Evolutionary conservation across 2,888 invertebrate species (phyloP).

Genomic region (Meiosimyza platycephala): DNA sequence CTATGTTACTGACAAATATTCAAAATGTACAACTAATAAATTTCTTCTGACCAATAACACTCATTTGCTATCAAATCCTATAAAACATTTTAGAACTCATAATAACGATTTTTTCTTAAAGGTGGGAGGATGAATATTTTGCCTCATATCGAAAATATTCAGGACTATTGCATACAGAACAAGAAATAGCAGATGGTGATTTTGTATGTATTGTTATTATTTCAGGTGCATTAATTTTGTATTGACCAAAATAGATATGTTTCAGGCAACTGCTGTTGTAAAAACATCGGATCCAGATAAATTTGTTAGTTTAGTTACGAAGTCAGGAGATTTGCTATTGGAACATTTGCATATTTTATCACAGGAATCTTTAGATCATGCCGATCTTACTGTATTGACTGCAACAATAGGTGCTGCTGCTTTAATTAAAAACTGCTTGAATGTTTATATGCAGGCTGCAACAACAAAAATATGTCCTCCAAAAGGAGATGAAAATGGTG

Average conservation of each 20-base stretch:
- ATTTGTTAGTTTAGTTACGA: conserved; percentile 77
- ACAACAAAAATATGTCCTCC: conserved; percentile 64
- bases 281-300: conserved; percentile 83
- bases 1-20: too few relatives aligned
- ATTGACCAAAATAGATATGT: conserved; percentile 43
- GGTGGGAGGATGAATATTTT: conserved; percentile 83
- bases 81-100: too few relatives aligned
- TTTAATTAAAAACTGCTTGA: conserved; percentile 80
- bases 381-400: conserved; percentile 82
- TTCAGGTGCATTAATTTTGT: background rate
- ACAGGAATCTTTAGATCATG: conserved; percentile 87
- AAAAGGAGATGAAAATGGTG: conserved; percentile 66
- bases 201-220: conserved; percentile 52
- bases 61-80: too few relatives aligned
- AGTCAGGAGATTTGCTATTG: conserved; percentile 77
- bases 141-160: conserved; percentile 80
- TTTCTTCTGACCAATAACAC: too few relatives aligned
- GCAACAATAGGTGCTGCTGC: conserved; percentile 86
- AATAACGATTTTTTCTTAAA: conserved; percentile 34
- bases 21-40: too few relatives aligned
- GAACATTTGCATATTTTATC: conserved; percentile 83
- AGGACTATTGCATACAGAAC: conserved; percentile 68
- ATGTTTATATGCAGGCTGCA: conserved; percentile 77
- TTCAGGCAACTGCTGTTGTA: conserved; percentile 70
- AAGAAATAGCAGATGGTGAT: conserved; percentile 57